Percentiles rank a stretch among this genome's conserved stretches.
Evolutionary conservation across 1,140 invertebrate species (phyloP).

Genomic region (Rhagoletis zephyria): DNA sequence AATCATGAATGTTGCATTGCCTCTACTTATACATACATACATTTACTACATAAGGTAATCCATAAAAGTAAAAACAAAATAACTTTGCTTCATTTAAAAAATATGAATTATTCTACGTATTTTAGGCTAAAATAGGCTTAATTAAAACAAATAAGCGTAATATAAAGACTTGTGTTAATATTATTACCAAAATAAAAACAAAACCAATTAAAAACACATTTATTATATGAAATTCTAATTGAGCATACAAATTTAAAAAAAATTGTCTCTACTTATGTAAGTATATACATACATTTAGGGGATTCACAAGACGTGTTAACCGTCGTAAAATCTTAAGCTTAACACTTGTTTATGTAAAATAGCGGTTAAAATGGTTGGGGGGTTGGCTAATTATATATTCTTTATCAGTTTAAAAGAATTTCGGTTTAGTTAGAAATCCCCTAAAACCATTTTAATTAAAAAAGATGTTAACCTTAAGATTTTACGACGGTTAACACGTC

Average conservation of each 20-base stretch:
- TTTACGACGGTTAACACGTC: too few relatives aligned
- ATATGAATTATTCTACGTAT: not conserved
- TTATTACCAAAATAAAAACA: not conserved
- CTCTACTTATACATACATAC: not conserved
- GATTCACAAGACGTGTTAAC: too few relatives aligned
- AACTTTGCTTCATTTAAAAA: not conserved
- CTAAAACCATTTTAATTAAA: too few relatives aligned
- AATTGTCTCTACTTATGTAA: not conserved
- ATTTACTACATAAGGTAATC: not conserved
- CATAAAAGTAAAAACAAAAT: not conserved
- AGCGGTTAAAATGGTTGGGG: too few relatives aligned
- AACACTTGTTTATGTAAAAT: too few relatives aligned
- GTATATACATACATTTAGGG: not conserved
- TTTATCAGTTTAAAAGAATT: too few relatives aligned
- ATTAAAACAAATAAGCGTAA: not conserved
- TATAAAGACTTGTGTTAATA: slow-evolving; percentile 30
- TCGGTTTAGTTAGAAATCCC: too few relatives aligned
- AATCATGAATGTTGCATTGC: too few relatives aligned
- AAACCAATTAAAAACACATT: slow-evolving; percentile 17
- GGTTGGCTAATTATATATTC: too few relatives aligned
- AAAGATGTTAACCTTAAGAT: too few relatives aligned
- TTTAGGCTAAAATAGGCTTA: not conserved
- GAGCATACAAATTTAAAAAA: slow-evolving; percentile 1
- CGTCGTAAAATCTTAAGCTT: too few relatives aligned
- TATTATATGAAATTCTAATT: slow-evolving; percentile 16